Evolutionary conservation across 2,888 invertebrate genomes (phyloP).

Genomic region (Alloscopus bannaensis): DNA sequence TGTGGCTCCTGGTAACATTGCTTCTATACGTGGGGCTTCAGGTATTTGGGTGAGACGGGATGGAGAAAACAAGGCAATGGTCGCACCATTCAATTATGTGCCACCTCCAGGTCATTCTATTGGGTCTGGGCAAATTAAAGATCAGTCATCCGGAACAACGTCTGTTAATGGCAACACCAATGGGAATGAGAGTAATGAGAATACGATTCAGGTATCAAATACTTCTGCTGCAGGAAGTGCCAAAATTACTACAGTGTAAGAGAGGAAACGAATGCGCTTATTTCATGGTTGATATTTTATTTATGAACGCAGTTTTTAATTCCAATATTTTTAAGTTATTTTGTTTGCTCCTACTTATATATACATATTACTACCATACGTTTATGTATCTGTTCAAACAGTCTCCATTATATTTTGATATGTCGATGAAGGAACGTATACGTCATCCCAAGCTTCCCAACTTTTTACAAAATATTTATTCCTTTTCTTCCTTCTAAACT

Average conservation of each 20-base stretch:
- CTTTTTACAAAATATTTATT: not conserved
- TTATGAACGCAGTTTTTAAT: too few species aligned
- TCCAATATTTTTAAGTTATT: conserved; percentile 24
- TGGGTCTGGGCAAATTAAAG: conserved; percentile 13
- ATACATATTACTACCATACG: not conserved
- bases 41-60: conserved; percentile 68
- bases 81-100: conserved; percentile 67
- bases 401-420: not conserved
- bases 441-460: not conserved
- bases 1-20: conserved; percentile 42
- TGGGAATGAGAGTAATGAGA: conserved; percentile 18
- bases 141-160: conserved; percentile 10
- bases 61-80: conserved; percentile 66
- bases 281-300: conserved; percentile 16
- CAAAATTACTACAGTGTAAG: conserved; percentile 67
- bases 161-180: conserved; percentile 28
- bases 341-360: conserved; percentile 4
- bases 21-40: conserved; percentile 44
- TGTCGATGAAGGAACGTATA: not conserved
- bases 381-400: not conserved
- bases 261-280: conserved; percentile 55
- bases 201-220: conserved; percentile 41
- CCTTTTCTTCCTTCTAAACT: too few species aligned
- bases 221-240: conserved; percentile 67
- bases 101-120: conserved; percentile 60